A percentile compares a stretch with the other conserved stretches of the same genome.
Evolutionary conservation across 2,888 invertebrate species (phyloP).

Genomic region (Coenonympha glycerion): DNA sequence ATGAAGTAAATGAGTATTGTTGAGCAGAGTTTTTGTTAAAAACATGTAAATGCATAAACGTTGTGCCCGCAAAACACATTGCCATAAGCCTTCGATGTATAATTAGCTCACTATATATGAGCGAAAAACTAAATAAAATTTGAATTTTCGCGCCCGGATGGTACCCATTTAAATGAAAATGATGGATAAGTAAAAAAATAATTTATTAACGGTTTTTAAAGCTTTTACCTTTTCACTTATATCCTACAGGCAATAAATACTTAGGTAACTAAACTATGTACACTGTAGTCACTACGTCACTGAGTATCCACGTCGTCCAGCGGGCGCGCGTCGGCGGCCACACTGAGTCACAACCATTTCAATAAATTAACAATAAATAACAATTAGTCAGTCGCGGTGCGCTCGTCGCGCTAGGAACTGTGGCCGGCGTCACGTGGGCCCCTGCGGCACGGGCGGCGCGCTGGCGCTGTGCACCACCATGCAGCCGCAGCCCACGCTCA

Average conservation of each 20-base stretch:
- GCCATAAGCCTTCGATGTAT: too few species aligned
- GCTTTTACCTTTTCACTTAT: conserved; percentile 29
- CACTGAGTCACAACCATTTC: conserved; percentile 9
- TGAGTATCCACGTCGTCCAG: conserved; percentile 13
- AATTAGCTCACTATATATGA: too few species aligned
- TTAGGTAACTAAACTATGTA: conserved; percentile 18
- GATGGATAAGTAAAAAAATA: conserved; percentile 13
- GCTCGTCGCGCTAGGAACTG: conserved; percentile 37
- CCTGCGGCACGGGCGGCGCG: conserved; percentile 30
- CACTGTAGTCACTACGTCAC: conserved; percentile 14
- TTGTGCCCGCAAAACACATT: too few species aligned
- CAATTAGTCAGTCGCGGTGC: conserved; percentile 15
- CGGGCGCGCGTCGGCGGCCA: too few species aligned
- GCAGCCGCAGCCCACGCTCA: conserved; percentile 66
- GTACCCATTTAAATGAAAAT: background rate
- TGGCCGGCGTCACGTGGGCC: conserved; percentile 22
- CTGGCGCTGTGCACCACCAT: conserved; percentile 43
- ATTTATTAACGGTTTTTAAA: conserved; percentile 25
- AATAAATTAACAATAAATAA: conserved; percentile 31
- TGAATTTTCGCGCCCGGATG: too few species aligned
- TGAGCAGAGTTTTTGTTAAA: too few species aligned
- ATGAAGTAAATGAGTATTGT: too few species aligned
- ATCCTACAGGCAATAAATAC: conserved; percentile 22
- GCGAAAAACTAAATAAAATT: too few species aligned
- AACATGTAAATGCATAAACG: too few species aligned